Percentiles rank a stretch among this genome's conserved stretches.
Evolutionary conservation across 2,113 vertebrate species (phyloP).

Genomic region (Coptodon rendalli): DNA sequence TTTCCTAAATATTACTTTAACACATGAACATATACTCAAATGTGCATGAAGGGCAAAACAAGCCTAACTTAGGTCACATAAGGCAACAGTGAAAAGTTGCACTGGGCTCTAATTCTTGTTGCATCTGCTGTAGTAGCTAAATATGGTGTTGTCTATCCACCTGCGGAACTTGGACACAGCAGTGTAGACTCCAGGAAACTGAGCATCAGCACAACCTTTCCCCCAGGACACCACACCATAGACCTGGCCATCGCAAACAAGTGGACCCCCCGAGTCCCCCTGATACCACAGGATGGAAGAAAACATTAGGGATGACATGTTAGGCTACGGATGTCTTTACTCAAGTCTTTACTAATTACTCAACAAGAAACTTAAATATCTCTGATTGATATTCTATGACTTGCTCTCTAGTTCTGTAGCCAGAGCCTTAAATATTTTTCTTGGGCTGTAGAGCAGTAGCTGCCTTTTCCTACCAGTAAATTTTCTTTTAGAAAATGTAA

Average conservation of each 20-base stretch:
- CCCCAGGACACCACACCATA: constrained; percentile 83
- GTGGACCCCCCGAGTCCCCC: constrained; percentile 80
- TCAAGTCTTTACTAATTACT: background rate
- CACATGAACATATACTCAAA: background rate
- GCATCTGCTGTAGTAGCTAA: constrained; percentile 64
- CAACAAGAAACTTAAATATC: background rate
- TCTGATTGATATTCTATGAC: background rate
- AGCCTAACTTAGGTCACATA: background rate
- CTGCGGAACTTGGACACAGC: constrained; percentile 72
- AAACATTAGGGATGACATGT: background rate
- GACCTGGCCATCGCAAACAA: constrained; percentile 76
- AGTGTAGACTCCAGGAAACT: constrained; percentile 78
- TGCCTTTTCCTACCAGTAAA: background rate
- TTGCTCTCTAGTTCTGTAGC: background rate
- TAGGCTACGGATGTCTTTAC: background rate
- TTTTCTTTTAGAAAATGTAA: background rate
- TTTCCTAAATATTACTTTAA: background rate
- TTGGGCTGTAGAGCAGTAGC: background rate
- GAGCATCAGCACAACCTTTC: constrained; percentile 67
- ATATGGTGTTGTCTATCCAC: constrained; percentile 78
- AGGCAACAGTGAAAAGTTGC: background rate
- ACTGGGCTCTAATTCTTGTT: constrained; percentile 11
- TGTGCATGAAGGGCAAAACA: background rate
- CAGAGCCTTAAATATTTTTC: background rate
- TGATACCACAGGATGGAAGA: constrained; percentile 10